Base-by-base conservation (phyloP, 2,113 vertebrate species). In the Empidonax alnorum region DNA sequence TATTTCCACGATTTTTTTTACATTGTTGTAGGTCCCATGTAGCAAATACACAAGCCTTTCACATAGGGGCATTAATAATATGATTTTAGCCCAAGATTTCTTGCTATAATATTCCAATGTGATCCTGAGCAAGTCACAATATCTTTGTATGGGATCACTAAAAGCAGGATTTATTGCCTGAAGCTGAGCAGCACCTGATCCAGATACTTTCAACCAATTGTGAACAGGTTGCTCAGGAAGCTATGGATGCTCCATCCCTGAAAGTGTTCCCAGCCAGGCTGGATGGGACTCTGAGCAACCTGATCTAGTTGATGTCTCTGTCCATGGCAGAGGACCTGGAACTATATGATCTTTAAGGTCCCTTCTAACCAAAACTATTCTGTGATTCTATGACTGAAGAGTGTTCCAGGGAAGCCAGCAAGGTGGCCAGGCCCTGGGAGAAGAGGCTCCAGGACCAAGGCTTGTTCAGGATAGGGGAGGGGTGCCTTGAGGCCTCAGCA, bases 381-480 rank as follows among this genome's bases (percentile, higher is more conserved):
- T 30, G 6, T 63, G 39, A 63, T 41, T 42, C 61, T 63, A 14
- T 42, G 19, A 30, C 27, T 63, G 14, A 37, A 58, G 33, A n/a
- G 14, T 41, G 42, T 50, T 44, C 49, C 28, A 17, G 13, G 33
- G 39, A 63, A 69, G 33, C 12, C 62, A 56, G 12, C 19, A n/a
- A 50, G 20, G 28, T 71, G 24, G n/a, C 6, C 7, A 35, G 21
- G 24, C 46, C 30, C 52, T 79, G 31, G 41, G 23, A 78, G 13
- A 27, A 59, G 16, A 66, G 4, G 9, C 3, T 66, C 10, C 2
- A 1, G 25, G 44, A 35, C 39, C 0, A 0, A 13, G 16, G 12
- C 10, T 71, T 72, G 22, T 41, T 72, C 16, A 73, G 19, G 21
- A 30, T 77, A 21, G 21, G 30, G 22, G 53, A 67, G 10, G 11